Evolutionary conservation across 92 coral and sea anemone species (phyloP).

Genomic region (Micromussa lordhowensis): DNA sequence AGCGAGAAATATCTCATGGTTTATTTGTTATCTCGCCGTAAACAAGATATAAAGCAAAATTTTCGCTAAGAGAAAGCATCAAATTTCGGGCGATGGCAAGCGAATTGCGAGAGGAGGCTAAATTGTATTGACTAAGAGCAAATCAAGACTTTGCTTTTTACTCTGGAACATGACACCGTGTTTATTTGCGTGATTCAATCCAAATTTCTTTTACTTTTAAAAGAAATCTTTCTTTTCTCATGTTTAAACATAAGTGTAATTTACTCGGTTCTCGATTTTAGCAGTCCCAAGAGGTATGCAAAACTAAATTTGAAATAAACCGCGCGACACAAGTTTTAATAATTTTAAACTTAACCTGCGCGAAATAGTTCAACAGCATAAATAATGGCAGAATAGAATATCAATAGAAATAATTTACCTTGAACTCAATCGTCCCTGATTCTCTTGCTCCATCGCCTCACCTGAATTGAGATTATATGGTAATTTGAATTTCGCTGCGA

Average conservation of each 20-base stretch:
- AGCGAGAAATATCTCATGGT: not conserved
- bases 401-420: conserved; percentile 35
- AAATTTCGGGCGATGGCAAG: not conserved
- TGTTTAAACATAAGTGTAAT: conserved; percentile 10
- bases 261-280: not conserved
- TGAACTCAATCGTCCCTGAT: not conserved
- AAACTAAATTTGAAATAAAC: conserved; percentile 25
- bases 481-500: conserved; percentile 35
- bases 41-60: not conserved
- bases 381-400: not conserved
- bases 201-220: conserved; percentile 10
- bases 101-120: not conserved
- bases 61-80: not conserved
- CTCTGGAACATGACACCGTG: not conserved
- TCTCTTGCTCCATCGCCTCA: conserved; percentile 14
- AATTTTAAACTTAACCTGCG: not conserved
- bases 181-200: conserved; percentile 13
- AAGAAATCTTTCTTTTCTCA: conserved; percentile 8
- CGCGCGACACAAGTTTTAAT: not conserved
- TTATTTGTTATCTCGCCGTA: not conserved
- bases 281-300: not conserved
- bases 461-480: conserved; percentile 7
- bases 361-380: not conserved
- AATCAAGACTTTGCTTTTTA: conserved; percentile 1
- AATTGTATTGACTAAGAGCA: conserved; percentile 18